Evolutionary conservation across 2,113 vertebrate species (phyloP).

Genomic region (Neogale vison): DNA sequence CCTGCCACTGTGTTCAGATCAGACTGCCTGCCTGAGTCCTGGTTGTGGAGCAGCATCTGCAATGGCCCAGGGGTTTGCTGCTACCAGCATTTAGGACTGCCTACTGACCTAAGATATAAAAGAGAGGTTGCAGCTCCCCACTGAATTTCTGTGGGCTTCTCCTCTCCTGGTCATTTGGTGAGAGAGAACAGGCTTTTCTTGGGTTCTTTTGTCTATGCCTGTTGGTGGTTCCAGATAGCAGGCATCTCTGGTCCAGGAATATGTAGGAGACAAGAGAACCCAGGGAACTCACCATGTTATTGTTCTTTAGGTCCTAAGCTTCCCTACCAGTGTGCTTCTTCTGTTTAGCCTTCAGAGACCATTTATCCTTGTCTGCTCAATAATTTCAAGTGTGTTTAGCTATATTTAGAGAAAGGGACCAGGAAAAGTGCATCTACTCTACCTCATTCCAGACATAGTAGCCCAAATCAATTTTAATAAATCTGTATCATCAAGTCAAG

Average conservation of each 20-base stretch:
- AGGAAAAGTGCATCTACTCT: not conserved
- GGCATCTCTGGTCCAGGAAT: not conserved
- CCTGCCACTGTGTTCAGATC: not conserved
- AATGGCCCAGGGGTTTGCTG: too few species aligned
- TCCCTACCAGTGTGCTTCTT: not conserved
- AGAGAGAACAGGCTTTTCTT: not conserved
- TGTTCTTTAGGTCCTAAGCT: not conserved
- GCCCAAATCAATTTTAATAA: not conserved
- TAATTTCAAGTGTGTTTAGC: not conserved
- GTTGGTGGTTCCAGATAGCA: not conserved
- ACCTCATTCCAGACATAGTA: not conserved
- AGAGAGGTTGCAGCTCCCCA: not conserved
- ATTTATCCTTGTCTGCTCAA: not conserved
- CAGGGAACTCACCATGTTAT: not conserved
- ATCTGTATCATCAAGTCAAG: constrained; percentile 29
- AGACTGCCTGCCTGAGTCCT: not conserved
- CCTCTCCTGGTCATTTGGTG: not conserved
- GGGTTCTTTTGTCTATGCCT: not conserved
- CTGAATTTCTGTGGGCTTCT: not conserved
- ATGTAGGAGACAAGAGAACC: not conserved
- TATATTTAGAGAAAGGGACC: not conserved
- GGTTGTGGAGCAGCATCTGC: not conserved
- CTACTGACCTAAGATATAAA: not conserved
- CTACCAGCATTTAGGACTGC: not conserved
- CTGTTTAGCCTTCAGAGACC: not conserved